A percentile compares a stretch with the other conserved stretches of the same genome.
phyloP scores from a whole-genome alignment of 2,888 invertebrate species.

The Cenopis cana region DNA sequence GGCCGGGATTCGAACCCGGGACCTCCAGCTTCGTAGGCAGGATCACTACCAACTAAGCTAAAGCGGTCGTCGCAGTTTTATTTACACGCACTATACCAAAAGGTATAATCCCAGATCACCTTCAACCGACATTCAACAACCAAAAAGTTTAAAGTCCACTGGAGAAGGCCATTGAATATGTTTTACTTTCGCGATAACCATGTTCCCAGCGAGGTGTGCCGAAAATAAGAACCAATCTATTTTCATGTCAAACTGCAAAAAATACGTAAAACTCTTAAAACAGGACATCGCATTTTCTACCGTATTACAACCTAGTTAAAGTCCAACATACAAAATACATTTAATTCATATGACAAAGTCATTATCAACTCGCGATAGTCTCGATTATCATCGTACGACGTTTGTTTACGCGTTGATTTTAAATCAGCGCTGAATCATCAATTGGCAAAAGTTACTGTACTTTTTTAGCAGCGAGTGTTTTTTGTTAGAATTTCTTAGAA shows the following conservation, averaged over 20 bases:
- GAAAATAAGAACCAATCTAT: neutral
- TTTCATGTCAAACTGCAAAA: neutral
- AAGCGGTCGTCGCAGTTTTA: too few relatives aligned
- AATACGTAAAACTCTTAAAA: neutral
- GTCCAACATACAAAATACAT: neutral
- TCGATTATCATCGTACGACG: neutral
- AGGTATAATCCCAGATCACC: too few relatives aligned
- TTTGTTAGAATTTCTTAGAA: neutral
- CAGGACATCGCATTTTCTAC: neutral
- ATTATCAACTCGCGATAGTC: constrained; percentile 1
- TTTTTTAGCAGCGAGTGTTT: neutral
- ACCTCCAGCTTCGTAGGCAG: too few relatives aligned
- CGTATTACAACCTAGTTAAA: neutral
- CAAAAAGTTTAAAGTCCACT: too few relatives aligned
- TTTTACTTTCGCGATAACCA: too few relatives aligned
- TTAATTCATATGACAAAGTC: neutral
- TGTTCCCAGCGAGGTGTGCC: too few relatives aligned
- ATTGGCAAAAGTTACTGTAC: neutral
- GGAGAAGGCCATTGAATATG: too few relatives aligned
- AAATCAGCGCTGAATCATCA: neutral
- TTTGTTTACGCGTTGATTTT: neutral
- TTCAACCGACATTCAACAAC: too few relatives aligned
- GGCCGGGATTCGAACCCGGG: too few relatives aligned
- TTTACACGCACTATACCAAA: too few relatives aligned
- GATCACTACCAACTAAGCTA: too few relatives aligned